phyloP scores from a whole-genome alignment of 2,113 vertebrate species.

The Eretmochelys imbricata region DNA sequence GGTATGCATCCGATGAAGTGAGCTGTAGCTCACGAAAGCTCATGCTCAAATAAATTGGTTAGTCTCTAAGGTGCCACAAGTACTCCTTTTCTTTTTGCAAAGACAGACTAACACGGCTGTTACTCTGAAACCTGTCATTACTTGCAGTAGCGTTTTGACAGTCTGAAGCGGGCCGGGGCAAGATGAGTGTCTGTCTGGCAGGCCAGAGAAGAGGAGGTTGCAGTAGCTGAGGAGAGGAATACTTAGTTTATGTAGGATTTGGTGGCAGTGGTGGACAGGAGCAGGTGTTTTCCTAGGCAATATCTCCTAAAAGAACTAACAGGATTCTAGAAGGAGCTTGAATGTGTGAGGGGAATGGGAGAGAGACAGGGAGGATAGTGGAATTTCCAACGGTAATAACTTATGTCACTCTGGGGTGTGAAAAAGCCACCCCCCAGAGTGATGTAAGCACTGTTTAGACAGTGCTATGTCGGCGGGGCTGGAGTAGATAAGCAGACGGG shows the following conservation, averaged over 20 bases:
- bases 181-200: background rate
- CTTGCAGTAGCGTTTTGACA: accelerated
- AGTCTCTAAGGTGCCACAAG: too few species aligned
- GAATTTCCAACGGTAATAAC: background rate
- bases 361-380: background rate
- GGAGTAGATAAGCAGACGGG: too few species aligned
- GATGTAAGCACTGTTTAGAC: too few species aligned
- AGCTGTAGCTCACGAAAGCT: too few species aligned
- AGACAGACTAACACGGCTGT: too few species aligned
- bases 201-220: background rate
- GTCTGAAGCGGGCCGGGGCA: background rate
- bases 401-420: too few species aligned
- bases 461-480: too few species aligned
- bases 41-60: too few species aligned
- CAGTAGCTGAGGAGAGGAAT: background rate
- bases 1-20: too few species aligned
- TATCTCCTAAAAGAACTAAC: background rate
- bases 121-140: too few species aligned
- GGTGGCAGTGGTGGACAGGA: background rate
- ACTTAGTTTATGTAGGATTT: background rate
- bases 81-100: too few species aligned
- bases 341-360: background rate
- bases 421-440: too few species aligned
- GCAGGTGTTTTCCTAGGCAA: background rate
- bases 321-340: background rate